Evolutionary conservation across 2,888 invertebrate species (phyloP).

Genomic region (Heliconius sara): DNA sequence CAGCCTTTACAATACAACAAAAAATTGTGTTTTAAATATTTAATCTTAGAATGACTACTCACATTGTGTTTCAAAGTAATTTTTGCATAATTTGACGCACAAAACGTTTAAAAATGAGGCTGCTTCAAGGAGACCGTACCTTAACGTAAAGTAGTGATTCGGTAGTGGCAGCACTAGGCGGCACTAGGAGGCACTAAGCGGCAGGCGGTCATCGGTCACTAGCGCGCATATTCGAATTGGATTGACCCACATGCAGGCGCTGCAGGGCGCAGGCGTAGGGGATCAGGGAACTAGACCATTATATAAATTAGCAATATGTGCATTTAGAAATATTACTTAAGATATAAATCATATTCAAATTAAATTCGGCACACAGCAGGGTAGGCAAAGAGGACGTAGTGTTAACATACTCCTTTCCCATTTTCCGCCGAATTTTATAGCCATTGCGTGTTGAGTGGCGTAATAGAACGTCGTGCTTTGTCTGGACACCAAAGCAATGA

Average conservation of each 20-base stretch:
- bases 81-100: not conserved
- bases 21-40: not conserved
- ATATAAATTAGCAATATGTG: not conserved
- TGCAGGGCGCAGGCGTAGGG: conserved; percentile 18
- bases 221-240: conserved; percentile 46
- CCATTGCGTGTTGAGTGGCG: no score
- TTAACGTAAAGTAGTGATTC: conserved; percentile 28
- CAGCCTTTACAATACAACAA: not conserved
- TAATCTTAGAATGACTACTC: not conserved
- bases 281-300: not conserved
- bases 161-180: not conserved
- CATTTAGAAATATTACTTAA: not conserved
- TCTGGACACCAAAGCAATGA: no score
- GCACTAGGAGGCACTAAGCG: no score
- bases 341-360: no score
- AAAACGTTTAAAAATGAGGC: not conserved
- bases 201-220: not conserved
- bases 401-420: no score
- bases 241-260: conserved; percentile 45
- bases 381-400: no score
- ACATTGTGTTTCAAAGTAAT: not conserved
- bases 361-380: no score
- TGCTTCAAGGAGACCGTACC: conserved; percentile 18
- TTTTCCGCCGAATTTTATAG: no score
- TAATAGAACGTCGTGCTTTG: no score